These are phyloP conservation scores for Drosophila percnosoma DNA, from an alignment of 2,888 invertebrate genomes.

Conservation along the genomic window DNA sequence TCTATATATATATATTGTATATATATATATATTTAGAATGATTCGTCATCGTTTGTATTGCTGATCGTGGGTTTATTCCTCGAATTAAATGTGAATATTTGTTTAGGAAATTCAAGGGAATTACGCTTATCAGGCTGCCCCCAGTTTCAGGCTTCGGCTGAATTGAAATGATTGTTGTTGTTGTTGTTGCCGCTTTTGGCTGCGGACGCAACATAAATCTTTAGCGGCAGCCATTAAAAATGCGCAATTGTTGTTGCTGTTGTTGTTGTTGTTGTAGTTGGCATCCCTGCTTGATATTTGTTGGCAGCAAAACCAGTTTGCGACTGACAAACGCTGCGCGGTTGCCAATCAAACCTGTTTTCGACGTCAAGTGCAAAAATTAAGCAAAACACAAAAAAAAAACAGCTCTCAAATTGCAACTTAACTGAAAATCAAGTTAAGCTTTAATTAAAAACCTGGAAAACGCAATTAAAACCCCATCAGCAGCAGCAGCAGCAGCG, in stretches of 20 bases:
- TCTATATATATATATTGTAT: not conserved
- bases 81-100: not conserved
- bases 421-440: constrained; percentile 78
- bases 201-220: constrained; percentile 10
- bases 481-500: constrained; percentile 38
- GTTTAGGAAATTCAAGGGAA: not conserved
- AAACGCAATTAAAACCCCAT: constrained; percentile 69
- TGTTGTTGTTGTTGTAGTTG: constrained; percentile 30
- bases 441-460: constrained; percentile 80
- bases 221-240: constrained; percentile 53
- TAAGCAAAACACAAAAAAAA: constrained; percentile 34
- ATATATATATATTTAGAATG: too few species aligned
- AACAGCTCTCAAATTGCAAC: constrained; percentile 72
- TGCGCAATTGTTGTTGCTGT: constrained; percentile 31
- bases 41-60: not conserved
- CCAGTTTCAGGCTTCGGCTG: not conserved
- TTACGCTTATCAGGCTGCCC: not conserved
- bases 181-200: constrained; percentile 30
- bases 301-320: constrained; percentile 63
- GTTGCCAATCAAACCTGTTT: constrained; percentile 75
- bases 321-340: constrained; percentile 42
- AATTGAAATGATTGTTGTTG: constrained; percentile 2
- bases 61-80: not conserved
- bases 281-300: constrained; percentile 64
- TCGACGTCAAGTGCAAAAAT: constrained; percentile 69